These are phyloP conservation scores for Trichechus manatus DNA, from an alignment of 2,113 vertebrate species.

Conservation along the genomic window DNA sequence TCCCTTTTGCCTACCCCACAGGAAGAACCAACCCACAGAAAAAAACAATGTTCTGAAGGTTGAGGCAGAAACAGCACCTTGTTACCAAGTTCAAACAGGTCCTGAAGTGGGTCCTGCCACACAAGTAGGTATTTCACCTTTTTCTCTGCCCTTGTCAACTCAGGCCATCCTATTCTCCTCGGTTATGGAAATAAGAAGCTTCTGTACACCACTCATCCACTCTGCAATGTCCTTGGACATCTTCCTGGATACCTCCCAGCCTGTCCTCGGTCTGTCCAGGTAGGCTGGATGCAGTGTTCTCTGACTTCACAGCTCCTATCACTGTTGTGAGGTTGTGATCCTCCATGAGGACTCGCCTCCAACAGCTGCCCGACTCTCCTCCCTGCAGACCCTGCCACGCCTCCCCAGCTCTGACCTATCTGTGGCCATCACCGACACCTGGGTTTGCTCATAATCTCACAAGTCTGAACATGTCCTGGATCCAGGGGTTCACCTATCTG, in stretches of 20 bases:
- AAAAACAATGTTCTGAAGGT: not conserved
- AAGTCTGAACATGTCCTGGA: not conserved
- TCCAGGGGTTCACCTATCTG: not conserved
- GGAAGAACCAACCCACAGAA: too few species aligned
- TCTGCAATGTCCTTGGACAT: not conserved
- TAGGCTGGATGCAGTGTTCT: fast-evolving
- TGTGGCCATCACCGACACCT: not conserved
- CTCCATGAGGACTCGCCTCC: not conserved
- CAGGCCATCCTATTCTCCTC: not conserved
- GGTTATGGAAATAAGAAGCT: not conserved
- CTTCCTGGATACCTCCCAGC: not conserved
- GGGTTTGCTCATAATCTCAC: not conserved
- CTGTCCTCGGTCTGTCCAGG: not conserved
- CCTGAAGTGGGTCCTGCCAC: not conserved
- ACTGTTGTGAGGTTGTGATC: not conserved
- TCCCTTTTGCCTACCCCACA: not conserved
- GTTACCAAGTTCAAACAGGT: not conserved
- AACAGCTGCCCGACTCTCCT: not conserved
- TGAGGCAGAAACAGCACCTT: not conserved
- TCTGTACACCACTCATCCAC: not conserved
- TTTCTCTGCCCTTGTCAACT: not conserved
- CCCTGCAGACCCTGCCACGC: not conserved
- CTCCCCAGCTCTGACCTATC: not conserved
- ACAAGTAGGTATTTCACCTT: too few species aligned
- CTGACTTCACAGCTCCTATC: not conserved